A percentile compares a stretch with the other conserved stretches of the same genome.
phyloP scores from a whole-genome alignment of 2,113 vertebrate species.

The Corythoichthys intestinalis region DNA sequence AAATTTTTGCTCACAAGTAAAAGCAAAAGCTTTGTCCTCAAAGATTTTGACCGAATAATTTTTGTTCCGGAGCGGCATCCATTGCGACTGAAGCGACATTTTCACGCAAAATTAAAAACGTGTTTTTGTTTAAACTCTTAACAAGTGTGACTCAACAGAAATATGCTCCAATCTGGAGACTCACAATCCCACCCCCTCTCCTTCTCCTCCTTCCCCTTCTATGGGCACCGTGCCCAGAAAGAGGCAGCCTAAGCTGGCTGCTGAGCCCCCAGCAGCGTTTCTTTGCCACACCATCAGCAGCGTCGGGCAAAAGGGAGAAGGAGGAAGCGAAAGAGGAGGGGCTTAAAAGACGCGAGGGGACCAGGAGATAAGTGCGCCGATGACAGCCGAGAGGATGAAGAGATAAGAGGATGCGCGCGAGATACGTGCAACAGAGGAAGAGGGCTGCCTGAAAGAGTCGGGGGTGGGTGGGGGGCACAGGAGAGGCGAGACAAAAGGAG shows the following conservation, averaged over 20 bases:
- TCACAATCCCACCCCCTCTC: conserved; percentile 31
- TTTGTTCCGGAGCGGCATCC: background rate
- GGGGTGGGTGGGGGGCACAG: background rate
- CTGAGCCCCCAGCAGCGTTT: conserved; percentile 42
- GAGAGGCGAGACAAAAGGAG: conserved; percentile 43
- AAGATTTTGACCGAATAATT: too few species aligned
- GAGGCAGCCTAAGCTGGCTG: conserved; percentile 50
- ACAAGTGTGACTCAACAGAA: conserved; percentile 61
- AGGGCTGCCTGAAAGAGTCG: conserved; percentile 29
- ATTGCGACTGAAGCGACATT: conserved; percentile 18
- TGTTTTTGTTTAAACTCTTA: background rate
- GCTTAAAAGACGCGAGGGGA: conserved; percentile 18
- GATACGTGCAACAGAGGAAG: conserved; percentile 50
- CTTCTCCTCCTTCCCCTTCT: conserved; percentile 46
- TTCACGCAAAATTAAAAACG: conserved; percentile 14
- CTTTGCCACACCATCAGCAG: conserved; percentile 38
- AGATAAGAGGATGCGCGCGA: conserved; percentile 56
- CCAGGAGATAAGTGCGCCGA: conserved; percentile 10
- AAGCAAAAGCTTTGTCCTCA: too few species aligned
- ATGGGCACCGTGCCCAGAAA: conserved; percentile 51
- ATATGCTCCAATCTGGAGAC: conserved; percentile 27
- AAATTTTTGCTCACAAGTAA: too few species aligned
- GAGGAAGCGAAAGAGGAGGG: background rate
- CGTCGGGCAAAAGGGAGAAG: background rate
- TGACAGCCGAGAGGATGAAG: conserved; percentile 44